phyloP scores from a whole-genome alignment of 2,888 invertebrate species.

The Branchipolynoe longqiensis region DNA sequence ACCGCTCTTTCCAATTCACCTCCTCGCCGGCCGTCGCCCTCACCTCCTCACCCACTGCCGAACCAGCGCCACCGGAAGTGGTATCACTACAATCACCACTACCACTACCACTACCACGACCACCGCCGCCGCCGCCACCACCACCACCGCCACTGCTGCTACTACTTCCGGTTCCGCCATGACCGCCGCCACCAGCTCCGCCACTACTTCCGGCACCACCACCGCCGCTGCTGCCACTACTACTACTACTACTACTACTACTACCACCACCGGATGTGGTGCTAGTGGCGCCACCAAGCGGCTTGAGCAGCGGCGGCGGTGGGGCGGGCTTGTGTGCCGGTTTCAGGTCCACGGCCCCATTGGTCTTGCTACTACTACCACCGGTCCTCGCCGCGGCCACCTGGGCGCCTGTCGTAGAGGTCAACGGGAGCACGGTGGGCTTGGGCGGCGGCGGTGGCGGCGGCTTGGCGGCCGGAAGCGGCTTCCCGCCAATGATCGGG shows the following conservation, averaged over 20 bases:
- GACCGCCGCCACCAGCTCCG: conserved; percentile 18
- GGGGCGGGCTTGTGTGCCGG: conserved; percentile 18
- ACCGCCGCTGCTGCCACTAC: conserved; percentile 19
- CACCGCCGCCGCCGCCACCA: conserved; percentile 12
- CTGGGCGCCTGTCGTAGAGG: conserved; percentile 2
- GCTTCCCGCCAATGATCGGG: neutral
- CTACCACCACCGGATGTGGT: neutral
- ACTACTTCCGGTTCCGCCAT: conserved; percentile 11
- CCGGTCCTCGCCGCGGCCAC: neutral
- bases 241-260: conserved; percentile 54
- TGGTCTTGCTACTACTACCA: neutral
- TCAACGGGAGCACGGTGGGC: conserved; percentile 51
- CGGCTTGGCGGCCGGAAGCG: conserved; percentile 10
- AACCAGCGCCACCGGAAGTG: neutral
- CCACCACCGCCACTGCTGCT: conserved; percentile 2
- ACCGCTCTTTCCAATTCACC: conserved; percentile 94
- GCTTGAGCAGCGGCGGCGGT: conserved; percentile 45
- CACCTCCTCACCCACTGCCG: neutral
- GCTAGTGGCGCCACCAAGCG: conserved; percentile 8
- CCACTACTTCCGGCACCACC: conserved; percentile 17
- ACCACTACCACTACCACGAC: conserved; percentile 16
- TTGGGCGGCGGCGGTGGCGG: conserved; percentile 42
- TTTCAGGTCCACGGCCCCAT: conserved; percentile 14
- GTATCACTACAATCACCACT: neutral
- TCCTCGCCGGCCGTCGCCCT: conserved; percentile 63